Base-by-base conservation (phyloP, 2,888 invertebrate species). In the Dendrolimus pini region DNA sequence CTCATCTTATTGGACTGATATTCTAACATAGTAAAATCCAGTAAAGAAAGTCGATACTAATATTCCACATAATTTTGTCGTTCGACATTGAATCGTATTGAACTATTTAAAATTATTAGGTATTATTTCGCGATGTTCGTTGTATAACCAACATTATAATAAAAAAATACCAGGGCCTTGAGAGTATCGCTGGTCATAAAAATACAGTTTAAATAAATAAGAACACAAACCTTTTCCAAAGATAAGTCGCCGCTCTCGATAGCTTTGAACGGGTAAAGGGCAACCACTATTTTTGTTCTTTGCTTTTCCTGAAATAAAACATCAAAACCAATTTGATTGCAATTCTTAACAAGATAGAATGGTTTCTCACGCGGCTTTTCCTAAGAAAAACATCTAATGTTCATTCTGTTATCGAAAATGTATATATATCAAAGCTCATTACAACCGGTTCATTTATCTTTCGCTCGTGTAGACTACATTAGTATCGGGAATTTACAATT, bases 171-270 rank as follows among this genome's bases (percentile, higher is more conserved):
- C 10, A 30, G 6, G 7, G 13, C 13, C 7, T 13, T 53, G 7
- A 54, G 30, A 18, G 30, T 30, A 47, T 47, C 9, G 47, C 47
- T 47, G 47, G 41, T 57, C 9, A 47, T 41, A 13, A 10, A 30
- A 12, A 57, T 53, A 53, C 13, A 53, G 18, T 13, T 47, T 52
- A 47, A 42, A 53, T 14, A 7, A 55, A 41, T 13, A 60, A 53
- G 9, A 53, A 52, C 54, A 41, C 67, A 78, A 82, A 95, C 95
- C 94, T 97, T 97, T 84, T 96, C 96, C 69, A 97, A 90, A 41
- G 97, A 96, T 63, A 97, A 92, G 87, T 97, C 97, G 56, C 97
- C 97, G 62, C 93, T 94, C 91, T 97, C 97, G 70, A 96, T 96
- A 56, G 97, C 97, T 87, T 96, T 96, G 80, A 97, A 97, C 65